Percentiles rank a stretch among this genome's conserved stretches.
phyloP scores from a whole-genome alignment of 1,140 invertebrate genomes.

The Cotesia typhae region DNA sequence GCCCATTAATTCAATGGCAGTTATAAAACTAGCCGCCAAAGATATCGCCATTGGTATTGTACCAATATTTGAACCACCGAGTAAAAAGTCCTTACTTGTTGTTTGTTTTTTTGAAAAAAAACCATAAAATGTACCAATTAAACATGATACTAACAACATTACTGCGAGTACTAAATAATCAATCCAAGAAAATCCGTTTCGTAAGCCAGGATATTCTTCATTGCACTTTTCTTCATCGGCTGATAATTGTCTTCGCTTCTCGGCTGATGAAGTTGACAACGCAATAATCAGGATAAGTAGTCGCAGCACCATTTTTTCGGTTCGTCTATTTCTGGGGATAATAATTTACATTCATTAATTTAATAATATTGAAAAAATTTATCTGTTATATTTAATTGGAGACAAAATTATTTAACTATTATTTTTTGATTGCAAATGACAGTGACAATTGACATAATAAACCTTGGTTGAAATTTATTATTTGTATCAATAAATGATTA shows the following conservation, averaged over 20 bases:
- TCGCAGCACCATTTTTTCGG: slow-evolving; percentile 51
- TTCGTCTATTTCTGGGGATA: slow-evolving; percentile 13
- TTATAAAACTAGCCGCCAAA: slow-evolving; percentile 79
- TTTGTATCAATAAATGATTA: too few species aligned
- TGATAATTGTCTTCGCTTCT: slow-evolving; percentile 47
- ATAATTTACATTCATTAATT: slow-evolving; percentile 3
- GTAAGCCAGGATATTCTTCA: slow-evolving; percentile 45
- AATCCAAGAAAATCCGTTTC: slow-evolving; percentile 69
- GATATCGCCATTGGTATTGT: slow-evolving; percentile 83
- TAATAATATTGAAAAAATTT: not conserved
- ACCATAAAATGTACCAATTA: slow-evolving; percentile 84
- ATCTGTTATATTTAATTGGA: too few species aligned
- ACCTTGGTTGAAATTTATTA: not conserved
- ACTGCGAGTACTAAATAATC: slow-evolving; percentile 77
- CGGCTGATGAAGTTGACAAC: slow-evolving; percentile 56
- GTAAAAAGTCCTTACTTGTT: slow-evolving; percentile 79
- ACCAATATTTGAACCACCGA: slow-evolving; percentile 79
- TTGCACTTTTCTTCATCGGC: slow-evolving; percentile 40
- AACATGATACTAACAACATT: slow-evolving; percentile 78
- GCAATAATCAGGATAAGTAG: slow-evolving; percentile 55
- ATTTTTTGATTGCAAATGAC: not conserved
- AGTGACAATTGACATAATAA: slow-evolving; percentile 28
- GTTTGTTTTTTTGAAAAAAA: slow-evolving; percentile 78
- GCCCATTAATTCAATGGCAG: slow-evolving; percentile 76
- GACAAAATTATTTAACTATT: too few species aligned